Conservation (phyloP, 2,113 vertebrate genomes). For the Sphyrna mokarran region DNA sequence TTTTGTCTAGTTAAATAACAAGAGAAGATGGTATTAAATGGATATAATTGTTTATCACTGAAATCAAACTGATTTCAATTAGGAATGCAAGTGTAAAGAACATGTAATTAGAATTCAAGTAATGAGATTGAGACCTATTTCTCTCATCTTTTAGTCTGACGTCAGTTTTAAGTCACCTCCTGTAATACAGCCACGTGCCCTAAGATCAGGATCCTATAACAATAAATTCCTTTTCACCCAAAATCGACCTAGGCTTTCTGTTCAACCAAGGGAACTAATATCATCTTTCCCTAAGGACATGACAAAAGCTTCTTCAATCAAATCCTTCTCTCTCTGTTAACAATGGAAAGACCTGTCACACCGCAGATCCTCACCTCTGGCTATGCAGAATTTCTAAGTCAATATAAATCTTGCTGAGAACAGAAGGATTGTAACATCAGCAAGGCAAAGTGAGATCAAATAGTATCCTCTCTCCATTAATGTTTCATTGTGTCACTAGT, state of each 20-base stretch:
- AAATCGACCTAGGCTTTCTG: background rate
- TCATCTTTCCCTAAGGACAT: constrained; percentile 22
- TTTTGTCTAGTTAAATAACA: background rate
- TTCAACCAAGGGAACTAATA: constrained; percentile 5
- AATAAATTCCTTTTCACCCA: constrained; percentile 27
- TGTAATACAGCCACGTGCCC: background rate
- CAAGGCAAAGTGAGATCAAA: background rate
- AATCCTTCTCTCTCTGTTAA: constrained; percentile 28
- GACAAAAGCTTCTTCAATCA: constrained; percentile 34
- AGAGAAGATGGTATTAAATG: background rate
- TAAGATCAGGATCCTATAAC: background rate
- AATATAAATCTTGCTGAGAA: constrained; percentile 18
- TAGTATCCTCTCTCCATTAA: background rate
- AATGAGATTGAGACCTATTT: background rate
- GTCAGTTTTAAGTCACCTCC: background rate
- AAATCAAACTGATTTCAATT: background rate
- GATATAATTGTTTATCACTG: background rate
- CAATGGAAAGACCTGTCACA: background rate
- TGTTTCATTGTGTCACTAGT: background rate
- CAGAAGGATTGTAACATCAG: background rate
- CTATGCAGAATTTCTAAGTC: constrained; percentile 18
- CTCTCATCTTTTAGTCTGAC: constrained; percentile 4
- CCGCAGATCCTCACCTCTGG: constrained; percentile 23
- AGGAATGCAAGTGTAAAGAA: background rate
- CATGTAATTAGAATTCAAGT: background rate